Percentiles rank a stretch among this genome's conserved stretches.
Evolutionary conservation across 2,888 invertebrate genomes (phyloP).

Genomic region (Stenchaetothrips biformis): DNA sequence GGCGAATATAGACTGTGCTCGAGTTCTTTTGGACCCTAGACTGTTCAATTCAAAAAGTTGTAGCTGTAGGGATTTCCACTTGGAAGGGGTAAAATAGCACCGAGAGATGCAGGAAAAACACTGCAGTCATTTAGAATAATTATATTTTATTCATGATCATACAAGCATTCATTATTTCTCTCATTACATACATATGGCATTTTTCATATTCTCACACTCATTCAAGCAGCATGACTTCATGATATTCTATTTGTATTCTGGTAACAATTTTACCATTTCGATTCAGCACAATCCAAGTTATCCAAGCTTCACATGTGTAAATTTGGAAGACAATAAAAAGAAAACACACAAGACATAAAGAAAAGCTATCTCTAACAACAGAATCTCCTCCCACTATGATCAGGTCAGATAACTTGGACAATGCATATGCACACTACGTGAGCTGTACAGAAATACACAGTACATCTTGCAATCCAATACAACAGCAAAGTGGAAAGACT

Average conservation of each 20-base stretch:
- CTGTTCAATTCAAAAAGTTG: no score
- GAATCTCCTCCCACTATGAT: background rate
- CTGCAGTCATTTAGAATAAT: background rate
- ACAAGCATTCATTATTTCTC: background rate
- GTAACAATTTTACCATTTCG: conserved; percentile 3
- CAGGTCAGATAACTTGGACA: conserved; percentile 21
- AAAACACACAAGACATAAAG: background rate
- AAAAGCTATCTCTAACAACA: background rate
- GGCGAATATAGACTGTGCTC: no score
- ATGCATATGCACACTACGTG: background rate
- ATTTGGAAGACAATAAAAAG: background rate
- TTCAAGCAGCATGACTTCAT: background rate
- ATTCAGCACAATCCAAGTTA: conserved; percentile 12
- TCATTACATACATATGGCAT: conserved; percentile 5
- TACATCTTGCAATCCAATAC: background rate
- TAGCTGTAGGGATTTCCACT: no score
- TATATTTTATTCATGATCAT: background rate
- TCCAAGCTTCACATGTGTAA: background rate
- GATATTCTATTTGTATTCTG: background rate
- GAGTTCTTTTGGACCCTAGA: no score
- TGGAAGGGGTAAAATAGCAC: no score
- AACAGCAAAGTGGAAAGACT: background rate
- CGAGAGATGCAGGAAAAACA: no score
- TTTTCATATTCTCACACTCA: background rate
- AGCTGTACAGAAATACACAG: background rate